A percentile compares a stretch with the other conserved stretches of the same genome.
phyloP scores from a whole-genome alignment of 2,888 invertebrate species.

The Gymnocheta viridis region DNA sequence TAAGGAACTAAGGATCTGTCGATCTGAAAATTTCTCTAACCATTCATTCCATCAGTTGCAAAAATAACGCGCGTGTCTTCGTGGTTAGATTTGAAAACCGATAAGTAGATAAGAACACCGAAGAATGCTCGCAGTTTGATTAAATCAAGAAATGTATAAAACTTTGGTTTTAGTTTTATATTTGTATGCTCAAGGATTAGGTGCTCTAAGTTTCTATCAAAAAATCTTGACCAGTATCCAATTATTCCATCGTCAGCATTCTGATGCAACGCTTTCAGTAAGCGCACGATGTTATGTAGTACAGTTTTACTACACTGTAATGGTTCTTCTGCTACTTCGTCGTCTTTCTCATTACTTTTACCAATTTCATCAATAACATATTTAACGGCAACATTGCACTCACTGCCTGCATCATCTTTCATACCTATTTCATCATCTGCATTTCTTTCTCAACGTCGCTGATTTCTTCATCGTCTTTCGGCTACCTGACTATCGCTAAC shows the following conservation, averaged over 20 bases:
- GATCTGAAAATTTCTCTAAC: neutral
- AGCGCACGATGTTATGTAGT: neutral
- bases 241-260: neutral
- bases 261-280: neutral
- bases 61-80: neutral
- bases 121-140: no score
- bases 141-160: no score
- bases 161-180: no score
- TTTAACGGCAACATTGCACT: slow-evolving; percentile 26
- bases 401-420: slow-evolving; percentile 33
- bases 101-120: neutral
- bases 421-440: slow-evolving; percentile 25
- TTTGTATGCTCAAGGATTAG: no score
- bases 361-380: slow-evolving; percentile 3
- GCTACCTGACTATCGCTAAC: neutral
- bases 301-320: neutral
- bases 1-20: neutral
- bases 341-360: slow-evolving; percentile 26
- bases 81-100: neutral
- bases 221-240: neutral
- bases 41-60: no score
- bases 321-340: slow-evolving; percentile 19
- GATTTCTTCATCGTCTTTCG: slow-evolving; percentile 10
- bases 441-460: slow-evolving; percentile 30
- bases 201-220: no score